Conservation (phyloP, 2,888 invertebrate species). For the Vannuccia rotundouncinata region DNA sequence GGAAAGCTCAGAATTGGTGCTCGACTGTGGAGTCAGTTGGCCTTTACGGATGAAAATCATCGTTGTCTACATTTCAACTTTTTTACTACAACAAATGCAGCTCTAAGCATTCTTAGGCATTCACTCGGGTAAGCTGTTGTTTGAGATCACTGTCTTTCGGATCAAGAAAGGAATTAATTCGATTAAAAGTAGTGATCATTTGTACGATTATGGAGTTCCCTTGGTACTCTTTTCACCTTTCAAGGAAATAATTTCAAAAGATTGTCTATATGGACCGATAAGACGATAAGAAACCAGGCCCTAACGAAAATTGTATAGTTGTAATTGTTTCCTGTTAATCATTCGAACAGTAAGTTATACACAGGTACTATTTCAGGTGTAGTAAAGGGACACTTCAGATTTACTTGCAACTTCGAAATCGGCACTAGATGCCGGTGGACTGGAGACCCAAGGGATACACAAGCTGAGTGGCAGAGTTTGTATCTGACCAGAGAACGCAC, state of each 20-base stretch:
- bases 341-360: too few species aligned
- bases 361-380: slow-evolving; percentile 18
- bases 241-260: too few species aligned
- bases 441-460: slow-evolving; percentile 33
- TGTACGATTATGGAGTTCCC: too few species aligned
- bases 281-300: too few species aligned
- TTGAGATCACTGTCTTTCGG: too few species aligned
- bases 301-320: too few species aligned
- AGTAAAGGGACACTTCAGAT: neutral
- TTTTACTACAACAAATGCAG: neutral
- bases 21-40: neutral
- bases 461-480: slow-evolving; percentile 32
- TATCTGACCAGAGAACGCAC: neutral
- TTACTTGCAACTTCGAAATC: slow-evolving; percentile 33
- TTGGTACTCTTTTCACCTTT: too few species aligned
- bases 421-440: slow-evolving; percentile 30
- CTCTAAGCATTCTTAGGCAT: neutral
- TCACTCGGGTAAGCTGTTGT: slow-evolving; percentile 1
- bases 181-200: too few species aligned
- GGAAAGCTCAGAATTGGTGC: neutral
- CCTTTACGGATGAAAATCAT: neutral
- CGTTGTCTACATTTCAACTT: neutral
- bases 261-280: too few species aligned
- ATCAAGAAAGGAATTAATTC: too few species aligned
- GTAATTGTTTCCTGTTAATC: too few species aligned